Percentiles rank a stretch among this genome's conserved stretches.
These are phyloP conservation scores for Lates japonicus DNA, from an alignment of 2,797 vertebrate genomes.

Conservation along the genomic window DNA sequence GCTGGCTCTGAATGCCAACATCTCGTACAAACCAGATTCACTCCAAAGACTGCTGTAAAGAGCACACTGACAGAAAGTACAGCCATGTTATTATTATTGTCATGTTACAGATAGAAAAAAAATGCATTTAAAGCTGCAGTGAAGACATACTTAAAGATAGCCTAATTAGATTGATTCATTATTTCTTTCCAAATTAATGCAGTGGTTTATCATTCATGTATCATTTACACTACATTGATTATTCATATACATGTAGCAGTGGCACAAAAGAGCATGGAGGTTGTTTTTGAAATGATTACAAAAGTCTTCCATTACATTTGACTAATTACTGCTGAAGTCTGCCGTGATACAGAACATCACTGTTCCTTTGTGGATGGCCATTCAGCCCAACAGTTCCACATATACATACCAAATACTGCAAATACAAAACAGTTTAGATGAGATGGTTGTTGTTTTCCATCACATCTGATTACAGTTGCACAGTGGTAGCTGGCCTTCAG, in stretches of 20 bases:
- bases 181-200: neutral
- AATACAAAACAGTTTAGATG: conserved; percentile 9
- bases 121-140: neutral
- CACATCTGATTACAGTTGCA: conserved; percentile 13
- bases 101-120: neutral
- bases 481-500: neutral
- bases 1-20: conserved; percentile 14
- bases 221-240: conserved; percentile 28
- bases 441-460: conserved; percentile 23
- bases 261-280: neutral
- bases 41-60: neutral
- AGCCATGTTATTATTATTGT: neutral
- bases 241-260: conserved; percentile 9
- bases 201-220: neutral
- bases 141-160: neutral
- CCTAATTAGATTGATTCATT: neutral
- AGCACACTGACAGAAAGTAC: neutral
- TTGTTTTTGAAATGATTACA: neutral
- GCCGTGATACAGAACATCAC: neutral
- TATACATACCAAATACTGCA: neutral
- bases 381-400: neutral
- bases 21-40: neutral
- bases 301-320: neutral
- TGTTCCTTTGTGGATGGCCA: neutral
- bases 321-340: neutral